Conservation (phyloP, 2,797 vertebrate genomes). For the Muraenolepis orangiensis region DNA sequence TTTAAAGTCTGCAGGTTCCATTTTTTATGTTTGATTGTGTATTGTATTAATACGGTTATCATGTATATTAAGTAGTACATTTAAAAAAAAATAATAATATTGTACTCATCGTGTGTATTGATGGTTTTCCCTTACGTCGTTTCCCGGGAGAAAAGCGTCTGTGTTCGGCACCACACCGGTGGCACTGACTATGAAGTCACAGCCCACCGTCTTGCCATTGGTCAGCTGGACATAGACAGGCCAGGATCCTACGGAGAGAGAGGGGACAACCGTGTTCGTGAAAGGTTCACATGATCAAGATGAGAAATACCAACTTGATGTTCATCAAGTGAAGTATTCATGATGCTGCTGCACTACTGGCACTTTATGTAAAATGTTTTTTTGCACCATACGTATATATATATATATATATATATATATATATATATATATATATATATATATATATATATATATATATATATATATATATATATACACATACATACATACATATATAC, state of each 20-base stretch:
- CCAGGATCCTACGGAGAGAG: slow-evolving; percentile 73
- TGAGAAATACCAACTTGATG: not conserved
- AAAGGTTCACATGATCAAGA: not conserved
- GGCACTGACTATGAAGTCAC: slow-evolving; percentile 90
- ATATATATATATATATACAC: too few relatives aligned
- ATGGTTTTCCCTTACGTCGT: slow-evolving; percentile 75
- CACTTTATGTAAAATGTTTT: too few relatives aligned
- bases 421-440: too few relatives aligned
- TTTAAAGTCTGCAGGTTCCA: too few relatives aligned
- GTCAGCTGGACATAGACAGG: slow-evolving; percentile 86
- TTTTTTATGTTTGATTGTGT: not conserved
- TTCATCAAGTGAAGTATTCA: not conserved
- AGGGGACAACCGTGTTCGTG: not conserved
- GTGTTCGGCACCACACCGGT: slow-evolving; percentile 88
- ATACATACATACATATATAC: too few relatives aligned
- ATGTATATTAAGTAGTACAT: not conserved
- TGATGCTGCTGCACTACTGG: too few relatives aligned
- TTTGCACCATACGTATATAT: too few relatives aligned
- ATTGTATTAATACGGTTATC: not conserved
- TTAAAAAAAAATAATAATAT: too few relatives aligned
- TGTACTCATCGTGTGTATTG: not conserved
- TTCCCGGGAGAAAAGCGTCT: slow-evolving; percentile 84
- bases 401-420: too few relatives aligned
- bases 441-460: too few relatives aligned
- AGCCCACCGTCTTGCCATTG: slow-evolving; percentile 87